phyloP scores from a whole-genome alignment of 1,140 invertebrate genomes.

The Cyclargus thomasi region DNA sequence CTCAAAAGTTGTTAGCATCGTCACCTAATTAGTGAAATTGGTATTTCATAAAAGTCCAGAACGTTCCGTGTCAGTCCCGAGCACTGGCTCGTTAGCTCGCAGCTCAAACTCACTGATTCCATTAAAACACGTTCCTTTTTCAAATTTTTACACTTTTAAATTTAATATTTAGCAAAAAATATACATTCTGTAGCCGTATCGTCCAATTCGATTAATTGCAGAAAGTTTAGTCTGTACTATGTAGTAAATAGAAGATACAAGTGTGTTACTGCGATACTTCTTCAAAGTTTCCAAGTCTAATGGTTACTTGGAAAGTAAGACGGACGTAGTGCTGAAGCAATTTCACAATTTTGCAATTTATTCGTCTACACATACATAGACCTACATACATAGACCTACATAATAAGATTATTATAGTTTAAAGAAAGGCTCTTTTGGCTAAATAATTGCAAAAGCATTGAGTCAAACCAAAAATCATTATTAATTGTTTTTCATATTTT shows the following conservation, averaged over 20 bases:
- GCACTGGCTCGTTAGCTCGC: background rate
- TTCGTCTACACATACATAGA: background rate
- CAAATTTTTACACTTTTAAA: too few relatives aligned
- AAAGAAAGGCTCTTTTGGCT: too few relatives aligned
- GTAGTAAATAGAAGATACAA: background rate
- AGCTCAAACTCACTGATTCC: background rate
- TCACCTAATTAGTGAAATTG: too few relatives aligned
- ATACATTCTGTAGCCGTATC: background rate
- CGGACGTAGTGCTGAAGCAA: background rate
- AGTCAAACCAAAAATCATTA: too few relatives aligned
- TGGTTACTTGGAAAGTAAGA: background rate
- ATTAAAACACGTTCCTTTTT: background rate
- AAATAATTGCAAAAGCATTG: too few relatives aligned
- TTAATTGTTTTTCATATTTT: too few relatives aligned
- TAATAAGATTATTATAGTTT: too few relatives aligned
- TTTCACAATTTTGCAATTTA: background rate
- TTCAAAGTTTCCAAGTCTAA: background rate
- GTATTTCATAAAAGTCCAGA: too few relatives aligned
- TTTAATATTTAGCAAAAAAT: too few relatives aligned
- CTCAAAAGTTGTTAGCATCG: too few relatives aligned
- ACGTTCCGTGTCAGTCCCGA: too few relatives aligned
- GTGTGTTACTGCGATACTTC: background rate
- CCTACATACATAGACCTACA: too few relatives aligned
- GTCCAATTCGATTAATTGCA: background rate
- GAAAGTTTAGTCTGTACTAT: background rate